Conservation (phyloP, 1,140 invertebrate species). For the Anthonomus grandis region DNA sequence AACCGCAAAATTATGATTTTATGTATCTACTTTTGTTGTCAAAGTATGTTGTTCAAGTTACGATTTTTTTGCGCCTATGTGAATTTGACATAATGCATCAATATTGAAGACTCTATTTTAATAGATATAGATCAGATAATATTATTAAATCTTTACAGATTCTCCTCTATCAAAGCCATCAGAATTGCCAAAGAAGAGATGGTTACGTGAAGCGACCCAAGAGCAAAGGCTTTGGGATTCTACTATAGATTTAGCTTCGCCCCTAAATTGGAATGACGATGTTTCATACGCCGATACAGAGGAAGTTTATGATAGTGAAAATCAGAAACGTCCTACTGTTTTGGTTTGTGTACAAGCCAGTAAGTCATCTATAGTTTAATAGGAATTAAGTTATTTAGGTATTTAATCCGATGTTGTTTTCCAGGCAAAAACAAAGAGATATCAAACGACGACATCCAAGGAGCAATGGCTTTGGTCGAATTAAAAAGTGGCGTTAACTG, state of each 20-base stretch:
- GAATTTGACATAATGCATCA: too few species aligned
- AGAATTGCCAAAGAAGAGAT: conserved; percentile 62
- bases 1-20: too few species aligned
- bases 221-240: conserved; percentile 52
- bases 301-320: conserved; percentile 36
- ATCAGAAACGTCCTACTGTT: conserved; percentile 56
- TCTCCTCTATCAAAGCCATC: conserved; percentile 32
- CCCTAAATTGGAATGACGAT: conserved; percentile 47
- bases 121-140: too few species aligned
- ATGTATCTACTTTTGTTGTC: too few species aligned
- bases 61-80: too few species aligned
- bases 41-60: too few species aligned
- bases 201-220: conserved; percentile 57
- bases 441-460: conserved; percentile 46
- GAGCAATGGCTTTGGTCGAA: conserved; percentile 67
- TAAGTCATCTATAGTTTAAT: conserved; percentile 2
- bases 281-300: too few species aligned
- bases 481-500: conserved; percentile 44
- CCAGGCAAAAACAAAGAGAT: conserved; percentile 41
- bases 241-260: conserved; percentile 50
- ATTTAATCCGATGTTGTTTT: conserved; percentile 3
- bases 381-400: neutral
- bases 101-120: too few species aligned
- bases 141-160: too few species aligned
- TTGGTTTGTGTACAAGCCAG: conserved; percentile 52